Evolutionary conservation across 2,113 vertebrate genomes (phyloP).

Genomic region (Regulus satrapa): DNA sequence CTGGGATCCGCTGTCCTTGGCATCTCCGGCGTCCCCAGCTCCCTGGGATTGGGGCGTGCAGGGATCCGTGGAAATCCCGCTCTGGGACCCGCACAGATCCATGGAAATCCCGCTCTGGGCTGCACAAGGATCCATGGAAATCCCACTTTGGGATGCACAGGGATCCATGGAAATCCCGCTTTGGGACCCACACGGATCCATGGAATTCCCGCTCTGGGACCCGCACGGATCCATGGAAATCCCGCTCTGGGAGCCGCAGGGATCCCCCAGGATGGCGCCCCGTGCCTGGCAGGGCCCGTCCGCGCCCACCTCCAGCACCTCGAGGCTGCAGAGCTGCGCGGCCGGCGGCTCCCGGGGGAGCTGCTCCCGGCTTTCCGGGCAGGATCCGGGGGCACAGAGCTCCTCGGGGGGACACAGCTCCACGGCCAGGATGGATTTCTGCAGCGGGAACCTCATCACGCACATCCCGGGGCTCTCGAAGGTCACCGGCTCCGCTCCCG

Average conservation of each 20-base stretch:
- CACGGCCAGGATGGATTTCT: not conserved
- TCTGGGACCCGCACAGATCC: not conserved
- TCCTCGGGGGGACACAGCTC: not conserved
- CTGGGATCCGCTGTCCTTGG: fast-evolving
- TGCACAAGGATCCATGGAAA: fast-evolving
- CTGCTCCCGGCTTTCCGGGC: not conserved
- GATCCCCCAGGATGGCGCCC: fast-evolving
- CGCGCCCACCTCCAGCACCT: fast-evolving
- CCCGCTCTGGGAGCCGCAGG: fast-evolving
- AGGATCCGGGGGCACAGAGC: fast-evolving
- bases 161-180: not conserved
- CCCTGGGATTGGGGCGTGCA: not conserved
- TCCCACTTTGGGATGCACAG: not conserved
- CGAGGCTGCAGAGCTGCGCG: not conserved
- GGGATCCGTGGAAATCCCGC: fast-evolving
- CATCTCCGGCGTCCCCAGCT: fast-evolving
- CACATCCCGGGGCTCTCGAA: not conserved
- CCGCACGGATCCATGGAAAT: not conserved
- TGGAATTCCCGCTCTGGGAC: not conserved
- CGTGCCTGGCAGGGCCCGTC: not conserved
- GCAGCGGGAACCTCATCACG: not conserved
- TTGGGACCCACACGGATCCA: not conserved
- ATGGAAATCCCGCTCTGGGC: not conserved
- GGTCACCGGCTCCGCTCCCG: fast-evolving
- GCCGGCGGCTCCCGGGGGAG: fast-evolving